Base-by-base conservation (phyloP, 2,113 vertebrate genomes). In the Ibidorhyncha struthersii region DNA sequence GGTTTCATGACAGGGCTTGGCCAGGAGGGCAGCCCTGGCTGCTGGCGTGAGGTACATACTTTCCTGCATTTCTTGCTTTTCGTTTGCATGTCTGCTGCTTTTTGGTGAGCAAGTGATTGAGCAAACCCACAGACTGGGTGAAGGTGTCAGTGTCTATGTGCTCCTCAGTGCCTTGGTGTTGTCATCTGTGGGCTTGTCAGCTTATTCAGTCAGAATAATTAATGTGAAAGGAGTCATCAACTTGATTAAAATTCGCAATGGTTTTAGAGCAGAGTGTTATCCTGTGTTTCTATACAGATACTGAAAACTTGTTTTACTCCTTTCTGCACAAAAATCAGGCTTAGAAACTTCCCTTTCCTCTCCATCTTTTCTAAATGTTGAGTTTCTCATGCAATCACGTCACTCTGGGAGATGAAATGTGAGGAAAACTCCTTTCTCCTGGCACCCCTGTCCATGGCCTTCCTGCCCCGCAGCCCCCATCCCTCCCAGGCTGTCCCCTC, bases 401-500 rank as follows among this genome's bases (percentile, higher is more conserved):
- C 12, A 12, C 29, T 82, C 40, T 14, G 19, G 32, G 43, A 69
- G 34, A 72, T 19, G 8, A 83, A 67, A 63, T 0, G 0, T 61
- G 49, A 76, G 26, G 45, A 63, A 88, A 41, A 6, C 13, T 20
- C 21, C 18, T 34, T 82, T 89, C 62, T 23, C 10, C 40, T 67
- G 55, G 9, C n/a, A 53, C 32, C 20, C 17, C 9, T 19, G 1
- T 62, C n/a, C 2, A 0, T 41, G 7, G 21, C 14, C 32, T 86
- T 88, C 23, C 10, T 1, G 1, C 5, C 2, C 9, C 0, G 2
- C 21, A 72, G 40, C 16, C 2, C 1, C 38, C 40, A 27, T 52
- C 9, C 12, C 27, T 72, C 21, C 19, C 8, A 26, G 21, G 15
- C 72, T 61, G 13, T n/a, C 53, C 9, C 16, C 8, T 5, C 7